phyloP scores from a whole-genome alignment of 2,888 invertebrate species.

The Polyploca ridens region DNA sequence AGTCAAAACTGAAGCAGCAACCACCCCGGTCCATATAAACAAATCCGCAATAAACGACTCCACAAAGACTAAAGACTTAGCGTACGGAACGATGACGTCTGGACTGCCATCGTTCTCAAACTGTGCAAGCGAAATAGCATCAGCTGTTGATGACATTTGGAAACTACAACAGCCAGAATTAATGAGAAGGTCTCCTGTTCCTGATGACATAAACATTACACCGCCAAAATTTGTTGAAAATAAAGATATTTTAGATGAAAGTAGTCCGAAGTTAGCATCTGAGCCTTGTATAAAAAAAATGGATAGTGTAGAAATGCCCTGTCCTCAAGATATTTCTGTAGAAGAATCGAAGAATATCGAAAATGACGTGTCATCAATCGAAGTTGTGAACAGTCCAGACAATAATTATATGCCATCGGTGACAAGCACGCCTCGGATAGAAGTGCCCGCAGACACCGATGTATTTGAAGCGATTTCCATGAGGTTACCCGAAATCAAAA shows the following conservation, averaged over 20 bases:
- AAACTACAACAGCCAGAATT: constrained; percentile 68
- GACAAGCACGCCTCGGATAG: constrained; percentile 71
- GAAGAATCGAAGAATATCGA: constrained; percentile 43
- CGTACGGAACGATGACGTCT: constrained; percentile 71
- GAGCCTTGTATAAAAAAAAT: constrained; percentile 63
- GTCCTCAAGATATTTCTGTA: constrained; percentile 57
- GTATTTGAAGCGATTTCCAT: constrained; percentile 51
- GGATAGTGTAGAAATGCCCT: constrained; percentile 73
- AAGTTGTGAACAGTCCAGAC: constrained; percentile 54
- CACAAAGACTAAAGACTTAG: constrained; percentile 70
- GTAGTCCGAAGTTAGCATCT: constrained; percentile 50
- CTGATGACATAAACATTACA: constrained; percentile 47
- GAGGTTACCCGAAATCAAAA: constrained; percentile 43
- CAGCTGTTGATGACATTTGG: constrained; percentile 65
- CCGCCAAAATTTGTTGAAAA: constrained; percentile 47
- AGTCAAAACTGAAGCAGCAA: constrained; percentile 58
- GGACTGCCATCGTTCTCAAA: constrained; percentile 72
- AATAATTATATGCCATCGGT: constrained; percentile 55
- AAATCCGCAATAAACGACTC: constrained; percentile 69
- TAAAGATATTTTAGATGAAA: constrained; percentile 34
- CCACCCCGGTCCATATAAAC: constrained; percentile 56
- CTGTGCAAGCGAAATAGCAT: constrained; percentile 67
- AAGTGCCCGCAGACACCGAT: constrained; percentile 34
- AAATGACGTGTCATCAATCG: constrained; percentile 33
- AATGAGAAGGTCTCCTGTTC: constrained; percentile 63